A percentile compares a stretch with the other conserved stretches of the same genome.
phyloP scores from a whole-genome alignment of 2,888 invertebrate species.

The Caenorhabditis angaria region DNA sequence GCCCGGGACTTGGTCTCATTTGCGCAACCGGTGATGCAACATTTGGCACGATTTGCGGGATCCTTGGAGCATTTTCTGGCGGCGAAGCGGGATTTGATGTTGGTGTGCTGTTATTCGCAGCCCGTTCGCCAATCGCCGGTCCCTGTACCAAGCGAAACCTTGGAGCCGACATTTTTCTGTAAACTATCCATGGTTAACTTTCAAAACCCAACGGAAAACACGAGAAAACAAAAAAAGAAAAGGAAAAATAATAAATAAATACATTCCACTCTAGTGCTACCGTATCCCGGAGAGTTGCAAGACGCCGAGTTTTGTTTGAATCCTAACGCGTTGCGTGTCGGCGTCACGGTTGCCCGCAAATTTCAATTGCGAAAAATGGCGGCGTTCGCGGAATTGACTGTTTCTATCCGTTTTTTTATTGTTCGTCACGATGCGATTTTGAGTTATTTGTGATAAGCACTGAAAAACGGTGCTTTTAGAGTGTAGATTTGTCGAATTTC shows the following conservation, averaged over 20 bases:
- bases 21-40: constrained; percentile 2
- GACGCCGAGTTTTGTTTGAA: constrained; percentile 10
- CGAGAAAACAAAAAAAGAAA: constrained; percentile 4
- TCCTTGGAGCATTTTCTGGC: not conserved
- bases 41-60: constrained; percentile 12
- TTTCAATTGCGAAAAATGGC: constrained; percentile 39
- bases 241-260: constrained; percentile 8
- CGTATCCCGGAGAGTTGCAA: constrained; percentile 22
- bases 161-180: constrained; percentile 29
- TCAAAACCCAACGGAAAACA: not conserved
- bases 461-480: too few species aligned
- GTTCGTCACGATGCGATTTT: not conserved
- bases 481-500: too few species aligned
- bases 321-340: constrained; percentile 21
- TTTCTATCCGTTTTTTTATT: not conserved
- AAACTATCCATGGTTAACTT: not conserved
- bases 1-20: not conserved
- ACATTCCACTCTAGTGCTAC: constrained; percentile 1
- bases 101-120: not conserved
- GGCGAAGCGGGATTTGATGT: not conserved
- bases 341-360: constrained; percentile 20
- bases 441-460: too few species aligned
- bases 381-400: not conserved
- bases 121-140: constrained; percentile 45
- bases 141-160: constrained; percentile 49